These are phyloP conservation scores for mouse (Mus musculus) DNA, from an alignment of 2,113 vertebrate species.

Conservation along the genomic window GRCm39 chr5:19235001-19235500, in stretches of 20 bases:
- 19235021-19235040: not conserved
- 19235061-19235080: slow-evolving; percentile 1
- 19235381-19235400: no score
- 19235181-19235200: not conserved
- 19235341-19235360: no score
- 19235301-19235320: not conserved
- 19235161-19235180: slow-evolving; percentile 43
- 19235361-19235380: no score
- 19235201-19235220: not conserved
- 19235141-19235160: slow-evolving; percentile 27
- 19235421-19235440: no score
- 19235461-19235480: no score
- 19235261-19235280: not conserved
- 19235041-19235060: not conserved
- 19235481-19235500: no score
- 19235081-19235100: not conserved
- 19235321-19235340: no score
- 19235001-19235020: not conserved
- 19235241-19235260: not conserved
- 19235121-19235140: not conserved
- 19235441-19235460: no score
- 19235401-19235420: no score
- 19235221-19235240: not conserved
- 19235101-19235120: not conserved
- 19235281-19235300: not conserved